phyloP scores from a whole-genome alignment of 2,888 invertebrate species.

The Eledone cirrhosa region DNA sequence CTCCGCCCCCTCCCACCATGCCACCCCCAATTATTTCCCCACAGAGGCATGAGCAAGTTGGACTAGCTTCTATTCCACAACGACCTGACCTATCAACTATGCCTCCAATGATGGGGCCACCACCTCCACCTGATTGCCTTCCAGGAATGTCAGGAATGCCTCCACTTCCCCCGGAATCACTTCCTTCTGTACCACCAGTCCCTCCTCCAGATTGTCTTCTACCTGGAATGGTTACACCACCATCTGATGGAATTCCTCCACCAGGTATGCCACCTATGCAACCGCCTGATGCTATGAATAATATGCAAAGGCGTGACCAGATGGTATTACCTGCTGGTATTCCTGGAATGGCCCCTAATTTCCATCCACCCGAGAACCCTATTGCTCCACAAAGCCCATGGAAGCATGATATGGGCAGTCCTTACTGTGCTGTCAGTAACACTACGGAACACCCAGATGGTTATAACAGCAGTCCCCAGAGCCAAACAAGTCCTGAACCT shows the following conservation, averaged over 20 bases:
- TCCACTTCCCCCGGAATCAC: neutral
- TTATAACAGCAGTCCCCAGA: conserved; percentile 16
- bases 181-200: neutral
- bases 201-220: neutral
- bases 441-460: conserved; percentile 5
- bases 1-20: conserved; percentile 13
- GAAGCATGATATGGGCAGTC: neutral
- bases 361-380: conserved; percentile 10
- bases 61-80: conserved; percentile 8
- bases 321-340: conserved; percentile 1
- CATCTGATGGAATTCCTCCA: neutral
- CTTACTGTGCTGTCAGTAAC: conserved; percentile 16
- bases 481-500: neutral
- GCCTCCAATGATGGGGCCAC: neutral
- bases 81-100: conserved; percentile 7
- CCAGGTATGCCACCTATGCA: conserved; percentile 3
- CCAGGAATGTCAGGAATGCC: neutral
- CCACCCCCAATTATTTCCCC: conserved; percentile 9
- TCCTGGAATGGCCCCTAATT: conserved; percentile 3
- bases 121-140: neutral
- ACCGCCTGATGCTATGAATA: conserved; percentile 15
- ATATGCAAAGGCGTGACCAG: conserved; percentile 18
- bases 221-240: conserved; percentile 10
- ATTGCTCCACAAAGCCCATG: conserved; percentile 4
- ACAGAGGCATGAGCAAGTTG: conserved; percentile 8